phyloP scores from a whole-genome alignment of 2,797 vertebrate species.

The Cyprinella venusta region DNA sequence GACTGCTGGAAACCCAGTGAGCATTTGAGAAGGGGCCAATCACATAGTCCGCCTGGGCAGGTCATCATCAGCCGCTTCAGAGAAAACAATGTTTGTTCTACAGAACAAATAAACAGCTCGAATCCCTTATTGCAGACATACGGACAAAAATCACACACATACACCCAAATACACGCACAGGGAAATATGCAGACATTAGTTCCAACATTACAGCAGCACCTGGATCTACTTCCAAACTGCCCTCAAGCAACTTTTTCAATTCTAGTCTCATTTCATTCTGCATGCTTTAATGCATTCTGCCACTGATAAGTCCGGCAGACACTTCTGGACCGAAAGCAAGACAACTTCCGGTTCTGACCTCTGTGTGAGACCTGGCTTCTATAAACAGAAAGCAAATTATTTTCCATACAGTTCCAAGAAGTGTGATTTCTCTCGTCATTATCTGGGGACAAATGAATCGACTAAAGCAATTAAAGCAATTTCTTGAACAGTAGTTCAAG shows the following conservation, averaged over 20 bases:
- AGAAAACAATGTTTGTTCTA: constrained; percentile 45
- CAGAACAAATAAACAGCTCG: constrained; percentile 28
- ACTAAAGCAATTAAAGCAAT: constrained; percentile 7
- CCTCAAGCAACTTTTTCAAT: constrained; percentile 42
- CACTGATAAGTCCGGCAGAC: constrained; percentile 30
- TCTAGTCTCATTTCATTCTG: constrained; percentile 30
- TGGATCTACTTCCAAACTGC: constrained; percentile 33
- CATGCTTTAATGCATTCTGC: constrained; percentile 30
- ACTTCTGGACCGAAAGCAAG: constrained; percentile 14
- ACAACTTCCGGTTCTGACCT: constrained; percentile 11
- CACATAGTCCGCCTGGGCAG: neutral
- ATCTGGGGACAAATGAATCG: constrained; percentile 5
- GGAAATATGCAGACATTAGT: constrained; percentile 7
- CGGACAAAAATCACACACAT: neutral
- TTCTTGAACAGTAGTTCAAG: too few species aligned
- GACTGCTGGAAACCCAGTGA: constrained; percentile 44
- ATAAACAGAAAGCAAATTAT: constrained; percentile 25
- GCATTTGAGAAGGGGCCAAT: constrained; percentile 40
- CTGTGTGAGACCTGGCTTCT: constrained; percentile 13
- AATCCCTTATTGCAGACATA: neutral
- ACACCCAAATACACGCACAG: neutral
- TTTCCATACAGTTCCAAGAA: constrained; percentile 5
- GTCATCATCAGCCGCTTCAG: constrained; percentile 33
- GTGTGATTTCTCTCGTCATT: neutral
- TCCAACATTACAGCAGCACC: constrained; percentile 32